A percentile compares a stretch with the other conserved stretches of the same genome.
phyloP scores from a whole-genome alignment of 2,888 invertebrate genomes.

The Drosophila kokeensis region DNA sequence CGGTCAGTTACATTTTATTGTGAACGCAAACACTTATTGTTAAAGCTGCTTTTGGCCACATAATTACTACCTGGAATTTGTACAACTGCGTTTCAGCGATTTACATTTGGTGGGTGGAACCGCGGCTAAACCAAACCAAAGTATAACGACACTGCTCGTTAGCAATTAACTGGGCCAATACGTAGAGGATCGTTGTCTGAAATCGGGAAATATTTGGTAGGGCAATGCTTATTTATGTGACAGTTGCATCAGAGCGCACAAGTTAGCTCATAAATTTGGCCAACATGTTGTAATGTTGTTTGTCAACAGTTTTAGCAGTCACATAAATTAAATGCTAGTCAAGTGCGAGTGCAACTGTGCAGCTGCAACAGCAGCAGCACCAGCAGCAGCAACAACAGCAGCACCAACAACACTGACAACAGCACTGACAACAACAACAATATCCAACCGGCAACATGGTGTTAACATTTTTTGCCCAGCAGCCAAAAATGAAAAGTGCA shows the following conservation, averaged over 20 bases:
- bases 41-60: conserved; percentile 10
- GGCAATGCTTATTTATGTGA: conserved; percentile 65
- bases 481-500: conserved; percentile 47
- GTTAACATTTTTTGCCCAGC: conserved; percentile 76
- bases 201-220: not conserved
- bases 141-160: conserved; percentile 4
- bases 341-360: conserved; percentile 71
- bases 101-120: conserved; percentile 5
- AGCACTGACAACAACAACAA: conserved; percentile 38
- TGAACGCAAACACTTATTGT: not conserved
- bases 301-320: conserved; percentile 78
- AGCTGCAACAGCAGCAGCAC: conserved; percentile 31
- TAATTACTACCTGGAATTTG: not conserved
- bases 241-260: conserved; percentile 71
- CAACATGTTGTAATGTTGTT: conserved; percentile 79
- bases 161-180: conserved; percentile 53
- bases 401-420: conserved; percentile 27
- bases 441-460: conserved; percentile 65
- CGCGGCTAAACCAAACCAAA: not conserved
- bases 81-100: conserved; percentile 15
- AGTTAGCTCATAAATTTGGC: conserved; percentile 77
- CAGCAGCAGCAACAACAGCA: conserved; percentile 38
- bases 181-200: not conserved
- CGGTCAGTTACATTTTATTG: not conserved
- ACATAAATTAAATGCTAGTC: conserved; percentile 78